Conservation (phyloP, 1,140 invertebrate species). For the Conus ventricosus region DNA sequence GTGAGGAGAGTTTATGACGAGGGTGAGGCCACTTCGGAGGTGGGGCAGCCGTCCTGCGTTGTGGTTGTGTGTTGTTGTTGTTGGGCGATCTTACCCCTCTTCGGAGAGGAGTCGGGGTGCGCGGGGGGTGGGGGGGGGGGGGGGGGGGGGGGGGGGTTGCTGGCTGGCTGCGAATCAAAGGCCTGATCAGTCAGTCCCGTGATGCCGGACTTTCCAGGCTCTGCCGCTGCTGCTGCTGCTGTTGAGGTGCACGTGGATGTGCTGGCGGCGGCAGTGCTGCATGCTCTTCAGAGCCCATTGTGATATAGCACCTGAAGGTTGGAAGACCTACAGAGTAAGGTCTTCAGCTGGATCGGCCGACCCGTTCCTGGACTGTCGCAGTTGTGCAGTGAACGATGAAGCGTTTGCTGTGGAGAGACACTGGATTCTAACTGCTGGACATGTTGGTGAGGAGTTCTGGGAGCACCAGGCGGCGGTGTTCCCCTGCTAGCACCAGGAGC, state of each 20-base stretch:
- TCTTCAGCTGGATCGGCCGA: neutral
- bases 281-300: neutral
- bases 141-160: neutral
- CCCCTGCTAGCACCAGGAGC: neutral
- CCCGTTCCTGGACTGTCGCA: neutral
- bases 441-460: neutral
- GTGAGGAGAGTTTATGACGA: constrained; percentile 61
- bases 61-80: neutral
- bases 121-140: no score
- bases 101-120: neutral
- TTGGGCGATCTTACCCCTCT: neutral
- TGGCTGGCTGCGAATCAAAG: neutral
- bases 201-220: neutral
- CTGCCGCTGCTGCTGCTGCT: neutral
- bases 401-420: neutral
- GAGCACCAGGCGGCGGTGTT: no score
- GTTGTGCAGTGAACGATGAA: neutral
- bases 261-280: neutral
- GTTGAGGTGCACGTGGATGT: no score
- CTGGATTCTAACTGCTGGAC: neutral
- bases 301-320: neutral
- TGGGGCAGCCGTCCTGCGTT: neutral
- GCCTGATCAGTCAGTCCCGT: neutral
- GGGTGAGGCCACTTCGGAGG: neutral
- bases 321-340: no score